phyloP scores from a whole-genome alignment of 2,797 vertebrate genomes.

The Anas georgica region DNA sequence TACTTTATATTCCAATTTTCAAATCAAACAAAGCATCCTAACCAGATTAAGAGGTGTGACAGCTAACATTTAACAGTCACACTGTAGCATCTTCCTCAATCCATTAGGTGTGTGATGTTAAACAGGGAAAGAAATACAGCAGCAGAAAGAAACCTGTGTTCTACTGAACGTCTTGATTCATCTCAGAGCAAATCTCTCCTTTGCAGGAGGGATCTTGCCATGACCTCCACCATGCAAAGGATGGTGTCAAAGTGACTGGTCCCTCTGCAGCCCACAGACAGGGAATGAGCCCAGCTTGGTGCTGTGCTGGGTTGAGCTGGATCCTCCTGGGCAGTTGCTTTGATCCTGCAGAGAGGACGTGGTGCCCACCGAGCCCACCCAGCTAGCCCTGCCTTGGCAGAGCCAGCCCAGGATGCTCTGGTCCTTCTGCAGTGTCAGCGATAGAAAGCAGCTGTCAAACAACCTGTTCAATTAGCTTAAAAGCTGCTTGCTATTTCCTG shows the following conservation, averaged over 20 bases:
- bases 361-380: not conserved
- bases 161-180: rapidly evolving
- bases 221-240: rapidly evolving
- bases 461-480: not conserved
- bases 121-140: not conserved
- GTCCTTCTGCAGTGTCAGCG: not conserved
- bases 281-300: not conserved
- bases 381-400: not conserved
- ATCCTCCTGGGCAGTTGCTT: not conserved
- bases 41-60: not conserved
- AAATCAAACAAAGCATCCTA: not conserved
- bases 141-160: not conserved
- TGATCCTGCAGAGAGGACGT: not conserved
- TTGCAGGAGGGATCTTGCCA: too few species aligned
- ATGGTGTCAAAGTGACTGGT: rapidly evolving
- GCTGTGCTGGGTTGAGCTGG: rapidly evolving
- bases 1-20: not conserved
- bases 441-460: not conserved
- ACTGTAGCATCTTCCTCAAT: not conserved
- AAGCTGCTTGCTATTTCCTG: not conserved
- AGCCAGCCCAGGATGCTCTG: not conserved
- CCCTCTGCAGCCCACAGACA: rapidly evolving
- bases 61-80: not conserved
- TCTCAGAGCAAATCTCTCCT: not conserved
- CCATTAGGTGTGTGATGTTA: not conserved